phyloP scores from a whole-genome alignment of 2,797 vertebrate genomes.

The Caiman crocodilus region DNA sequence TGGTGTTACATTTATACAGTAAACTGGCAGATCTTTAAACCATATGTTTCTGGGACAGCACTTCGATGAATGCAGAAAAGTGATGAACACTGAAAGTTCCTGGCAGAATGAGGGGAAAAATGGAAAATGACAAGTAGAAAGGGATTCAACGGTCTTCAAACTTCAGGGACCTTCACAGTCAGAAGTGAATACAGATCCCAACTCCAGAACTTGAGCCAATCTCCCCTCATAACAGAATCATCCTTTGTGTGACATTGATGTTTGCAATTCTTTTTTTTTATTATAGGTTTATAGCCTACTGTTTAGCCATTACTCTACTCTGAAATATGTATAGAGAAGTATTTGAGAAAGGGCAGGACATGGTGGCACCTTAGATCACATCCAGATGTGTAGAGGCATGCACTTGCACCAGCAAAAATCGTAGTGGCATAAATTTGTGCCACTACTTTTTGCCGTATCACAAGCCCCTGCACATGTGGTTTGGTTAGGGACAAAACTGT shows the following conservation, averaged over 20 bases:
- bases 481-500: no score
- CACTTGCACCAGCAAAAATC: no score
- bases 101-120: background rate
- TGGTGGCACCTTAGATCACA: no score
- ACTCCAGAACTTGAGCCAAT: background rate
- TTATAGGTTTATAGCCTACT: background rate
- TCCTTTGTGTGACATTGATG: background rate
- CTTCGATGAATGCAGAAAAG: background rate
- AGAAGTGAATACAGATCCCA: background rate
- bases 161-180: background rate
- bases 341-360: background rate
- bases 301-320: slow-evolving; percentile 21
- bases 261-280: background rate
- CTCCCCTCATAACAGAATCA: background rate
- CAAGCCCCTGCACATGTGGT: no score
- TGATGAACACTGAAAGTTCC: background rate
- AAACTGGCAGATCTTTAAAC: background rate
- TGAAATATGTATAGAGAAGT: background rate
- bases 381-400: no score
- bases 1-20: background rate
- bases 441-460: no score
- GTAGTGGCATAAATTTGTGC: no score
- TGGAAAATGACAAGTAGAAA: background rate
- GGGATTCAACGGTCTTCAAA: background rate
- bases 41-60: background rate